phyloP scores from a whole-genome alignment of 2,888 invertebrate species.

The Sepiola atlantica region DNA sequence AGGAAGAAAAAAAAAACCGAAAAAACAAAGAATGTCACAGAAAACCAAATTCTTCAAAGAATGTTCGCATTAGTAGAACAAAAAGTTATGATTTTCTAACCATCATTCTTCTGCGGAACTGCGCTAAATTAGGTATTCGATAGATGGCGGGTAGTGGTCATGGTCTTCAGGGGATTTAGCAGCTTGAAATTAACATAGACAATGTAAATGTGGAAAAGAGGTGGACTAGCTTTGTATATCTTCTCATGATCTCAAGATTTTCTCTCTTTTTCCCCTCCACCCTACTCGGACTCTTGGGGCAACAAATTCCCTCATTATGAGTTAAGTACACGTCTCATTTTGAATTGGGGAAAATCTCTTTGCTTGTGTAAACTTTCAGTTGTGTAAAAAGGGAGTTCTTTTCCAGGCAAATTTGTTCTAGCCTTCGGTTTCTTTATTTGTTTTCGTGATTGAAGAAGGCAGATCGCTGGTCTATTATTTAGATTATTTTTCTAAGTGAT shows the following conservation, averaged over 20 bases:
- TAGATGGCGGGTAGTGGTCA: neutral
- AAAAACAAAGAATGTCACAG: neutral
- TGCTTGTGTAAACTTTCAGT: neutral
- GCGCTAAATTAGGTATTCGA: neutral
- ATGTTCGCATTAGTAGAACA: neutral
- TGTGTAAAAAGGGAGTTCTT: neutral
- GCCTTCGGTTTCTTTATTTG: neutral
- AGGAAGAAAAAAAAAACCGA: neutral
- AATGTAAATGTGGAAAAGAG: neutral
- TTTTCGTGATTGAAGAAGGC: neutral
- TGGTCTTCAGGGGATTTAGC: neutral
- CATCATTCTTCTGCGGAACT: neutral
- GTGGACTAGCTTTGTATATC: neutral
- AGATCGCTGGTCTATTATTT: neutral
- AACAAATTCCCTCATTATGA: neutral
- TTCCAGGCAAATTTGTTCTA: neutral
- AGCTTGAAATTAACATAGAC: neutral
- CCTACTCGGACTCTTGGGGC: neutral
- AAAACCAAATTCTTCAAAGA: neutral
- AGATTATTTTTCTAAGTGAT: conserved; percentile 1
- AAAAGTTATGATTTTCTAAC: neutral
- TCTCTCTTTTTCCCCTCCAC: neutral
- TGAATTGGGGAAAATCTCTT: neutral
- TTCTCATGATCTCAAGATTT: neutral
- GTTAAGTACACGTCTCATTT: neutral